Conservation (phyloP, 2,113 vertebrate genomes). For the Sula dactylatra region DNA sequence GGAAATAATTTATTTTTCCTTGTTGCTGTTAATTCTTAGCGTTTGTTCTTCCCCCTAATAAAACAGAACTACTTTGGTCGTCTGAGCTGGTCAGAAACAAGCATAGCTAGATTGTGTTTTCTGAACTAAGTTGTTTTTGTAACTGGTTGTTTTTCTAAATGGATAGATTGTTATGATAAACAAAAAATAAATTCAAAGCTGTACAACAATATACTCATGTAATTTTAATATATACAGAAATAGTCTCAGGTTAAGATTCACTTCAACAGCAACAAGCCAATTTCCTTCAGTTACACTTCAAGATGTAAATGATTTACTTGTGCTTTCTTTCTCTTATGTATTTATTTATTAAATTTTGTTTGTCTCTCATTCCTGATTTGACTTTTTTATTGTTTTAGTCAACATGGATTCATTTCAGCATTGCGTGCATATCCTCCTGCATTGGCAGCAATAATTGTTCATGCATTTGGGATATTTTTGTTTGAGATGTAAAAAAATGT, state of each 20-base stretch:
- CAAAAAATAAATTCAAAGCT: background rate
- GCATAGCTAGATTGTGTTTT: background rate
- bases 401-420: background rate
- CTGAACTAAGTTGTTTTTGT: background rate
- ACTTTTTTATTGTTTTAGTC: background rate
- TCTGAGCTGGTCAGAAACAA: background rate
- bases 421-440: background rate
- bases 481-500: background rate
- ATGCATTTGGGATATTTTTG: background rate
- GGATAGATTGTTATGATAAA: background rate
- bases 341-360: background rate
- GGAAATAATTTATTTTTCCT: background rate
- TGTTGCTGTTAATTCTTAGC: background rate
- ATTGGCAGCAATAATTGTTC: background rate
- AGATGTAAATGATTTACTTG: background rate
- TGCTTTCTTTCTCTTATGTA: background rate
- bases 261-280: background rate
- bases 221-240: background rate
- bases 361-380: background rate
- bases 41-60: background rate
- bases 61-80: background rate
- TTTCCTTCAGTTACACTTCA: background rate
- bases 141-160: background rate
- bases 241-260: background rate
- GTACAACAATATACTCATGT: background rate